Evolutionary conservation across 53 echinoderm and acorn worm species (phyloP).

Genomic region (Paelopatides confundens): DNA sequence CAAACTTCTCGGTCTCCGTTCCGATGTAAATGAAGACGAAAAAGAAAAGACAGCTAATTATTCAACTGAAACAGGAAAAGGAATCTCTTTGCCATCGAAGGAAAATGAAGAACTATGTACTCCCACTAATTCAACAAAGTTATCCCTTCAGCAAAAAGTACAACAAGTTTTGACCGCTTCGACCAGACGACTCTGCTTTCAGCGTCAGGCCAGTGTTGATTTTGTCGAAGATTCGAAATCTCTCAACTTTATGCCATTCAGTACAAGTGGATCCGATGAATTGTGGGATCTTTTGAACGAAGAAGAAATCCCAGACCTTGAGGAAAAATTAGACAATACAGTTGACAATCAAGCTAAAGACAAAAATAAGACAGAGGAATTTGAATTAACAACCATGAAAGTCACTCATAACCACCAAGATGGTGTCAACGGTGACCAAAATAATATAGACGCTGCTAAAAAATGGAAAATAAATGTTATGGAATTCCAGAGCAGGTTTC

Average conservation of each 20-base stretch:
- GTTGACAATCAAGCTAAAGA: too few relatives aligned
- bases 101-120: neutral
- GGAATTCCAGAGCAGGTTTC: slow-evolving; percentile 14
- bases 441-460: neutral
- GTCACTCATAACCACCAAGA: neutral
- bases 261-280: neutral
- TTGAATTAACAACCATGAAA: neutral
- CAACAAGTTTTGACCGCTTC: neutral
- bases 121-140: neutral
- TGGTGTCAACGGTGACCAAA: neutral
- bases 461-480: neutral
- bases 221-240: neutral
- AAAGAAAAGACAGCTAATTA: neutral
- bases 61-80: neutral
- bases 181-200: neutral
- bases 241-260: neutral
- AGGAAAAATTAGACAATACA: neutral
- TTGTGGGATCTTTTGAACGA: neutral
- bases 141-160: neutral
- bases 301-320: neutral
- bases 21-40: neutral
- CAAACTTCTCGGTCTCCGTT: neutral
- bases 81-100: neutral
- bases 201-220: neutral
- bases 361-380: neutral